Conservation (phyloP, 2,797 vertebrate species). For the Diplodus puntazzo region DNA sequence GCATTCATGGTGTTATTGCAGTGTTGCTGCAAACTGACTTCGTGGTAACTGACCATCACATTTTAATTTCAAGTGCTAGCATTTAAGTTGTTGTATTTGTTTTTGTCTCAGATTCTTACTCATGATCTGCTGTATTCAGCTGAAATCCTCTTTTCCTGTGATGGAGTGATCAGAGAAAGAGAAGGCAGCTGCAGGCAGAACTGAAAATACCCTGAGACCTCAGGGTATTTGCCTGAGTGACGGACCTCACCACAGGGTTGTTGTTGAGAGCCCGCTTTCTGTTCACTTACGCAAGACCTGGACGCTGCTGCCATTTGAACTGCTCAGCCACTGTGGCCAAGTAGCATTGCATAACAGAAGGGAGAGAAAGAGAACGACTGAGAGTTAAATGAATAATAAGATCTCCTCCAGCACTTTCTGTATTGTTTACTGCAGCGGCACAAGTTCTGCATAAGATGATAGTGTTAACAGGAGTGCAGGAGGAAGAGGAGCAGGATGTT, state of each 20-base stretch:
- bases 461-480: conserved; percentile 58
- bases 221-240: conserved; percentile 48
- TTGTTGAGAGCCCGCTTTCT: conserved; percentile 72
- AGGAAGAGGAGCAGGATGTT: conserved; percentile 14
- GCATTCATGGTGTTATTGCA: conserved; percentile 26
- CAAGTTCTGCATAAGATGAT: conserved; percentile 70
- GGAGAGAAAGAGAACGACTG: conserved; percentile 35
- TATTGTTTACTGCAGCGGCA: conserved; percentile 73
- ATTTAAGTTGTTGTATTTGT: conserved; percentile 6
- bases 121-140: conserved; percentile 5
- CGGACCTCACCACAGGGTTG: conserved; percentile 67
- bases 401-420: conserved; percentile 59
- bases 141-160: conserved; percentile 17
- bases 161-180: conserved; percentile 35
- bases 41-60: conserved; percentile 39
- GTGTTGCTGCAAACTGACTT: conserved; percentile 47
- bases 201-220: conserved; percentile 38
- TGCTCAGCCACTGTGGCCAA: conserved; percentile 68
- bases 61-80: conserved; percentile 21
- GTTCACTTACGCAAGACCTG: conserved; percentile 84
- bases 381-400: conserved; percentile 77
- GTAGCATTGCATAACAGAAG: conserved; percentile 74
- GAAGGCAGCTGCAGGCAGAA: conserved; percentile 47
- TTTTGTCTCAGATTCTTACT: conserved; percentile 29
- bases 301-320: conserved; percentile 73